Evolutionary conservation across 2,797 vertebrate genomes (phyloP).

Genomic region (Sebastes taczanowskii): DNA sequence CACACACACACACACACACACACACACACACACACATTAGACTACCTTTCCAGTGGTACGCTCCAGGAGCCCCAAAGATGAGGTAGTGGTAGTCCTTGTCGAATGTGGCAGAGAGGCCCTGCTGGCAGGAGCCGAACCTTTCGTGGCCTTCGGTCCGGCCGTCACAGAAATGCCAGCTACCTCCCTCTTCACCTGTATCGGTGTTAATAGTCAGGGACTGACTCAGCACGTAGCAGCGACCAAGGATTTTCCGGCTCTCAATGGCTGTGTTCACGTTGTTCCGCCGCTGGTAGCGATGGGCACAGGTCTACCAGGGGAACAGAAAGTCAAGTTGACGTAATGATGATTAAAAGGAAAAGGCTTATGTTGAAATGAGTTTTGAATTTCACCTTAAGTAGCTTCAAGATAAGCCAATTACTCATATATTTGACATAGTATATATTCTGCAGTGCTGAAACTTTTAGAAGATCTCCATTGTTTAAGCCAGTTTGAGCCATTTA

Average conservation of each 20-base stretch:
- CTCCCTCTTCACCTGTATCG: conserved; percentile 80
- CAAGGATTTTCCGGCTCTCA: conserved; percentile 91
- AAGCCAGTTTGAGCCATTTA: neutral
- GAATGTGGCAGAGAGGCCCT: conserved; percentile 94
- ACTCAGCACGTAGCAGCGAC: conserved; percentile 92
- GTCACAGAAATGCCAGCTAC: conserved; percentile 91
- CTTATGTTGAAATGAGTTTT: neutral
- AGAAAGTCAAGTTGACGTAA: neutral
- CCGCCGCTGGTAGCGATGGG: conserved; percentile 93
- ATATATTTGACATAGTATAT: neutral
- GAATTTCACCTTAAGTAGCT: neutral
- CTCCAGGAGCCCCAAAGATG: conserved; percentile 95
- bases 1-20: neutral
- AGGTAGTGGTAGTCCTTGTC: conserved; percentile 93
- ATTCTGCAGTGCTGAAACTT: neutral
- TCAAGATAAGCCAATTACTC: neutral
- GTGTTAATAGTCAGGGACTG: conserved; percentile 86
- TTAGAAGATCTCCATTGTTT: neutral
- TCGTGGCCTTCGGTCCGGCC: conserved; percentile 88
- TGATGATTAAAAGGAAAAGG: neutral
- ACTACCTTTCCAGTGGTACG: conserved; percentile 98
- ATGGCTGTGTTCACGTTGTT: conserved; percentile 73
- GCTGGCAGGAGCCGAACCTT: conserved; percentile 95
- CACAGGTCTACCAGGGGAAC: conserved; percentile 86
- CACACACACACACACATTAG: neutral